Base-by-base conservation (phyloP, 2,888 invertebrate species). In the Pilophorus perplexus region DNA sequence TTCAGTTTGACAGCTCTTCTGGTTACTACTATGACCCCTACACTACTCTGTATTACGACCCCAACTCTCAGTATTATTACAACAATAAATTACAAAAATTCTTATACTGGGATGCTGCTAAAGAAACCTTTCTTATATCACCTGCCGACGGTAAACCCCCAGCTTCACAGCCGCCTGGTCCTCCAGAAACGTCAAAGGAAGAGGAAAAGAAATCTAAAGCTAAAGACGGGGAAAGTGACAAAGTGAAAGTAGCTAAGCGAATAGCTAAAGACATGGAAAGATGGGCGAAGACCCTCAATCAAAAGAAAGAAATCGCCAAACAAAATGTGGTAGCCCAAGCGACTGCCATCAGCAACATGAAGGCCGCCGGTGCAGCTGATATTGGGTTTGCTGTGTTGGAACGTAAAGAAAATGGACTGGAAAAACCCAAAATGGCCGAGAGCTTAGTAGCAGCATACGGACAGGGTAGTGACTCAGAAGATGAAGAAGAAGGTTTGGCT, bases 231-330 rank as follows among this genome's bases (percentile, higher is more conserved):
- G 91, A 91, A 73, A 90, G 90, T 68, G 95, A 95, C 73, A 95
- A 96, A 80, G 95, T 94, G 0, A 96, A 96, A 79, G 93, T 94
- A 10, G 97, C 97, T 3, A 96, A 97, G 76, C 94, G 95, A 78
- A 96, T 97, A 72, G 96, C 96, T 0, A 97, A 97, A 78, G 90
- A 91, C 73, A 91, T 91, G 91, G 89, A 88, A 75, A 84, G 88
- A 67, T 99, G 99, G 99, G 99, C 98, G 0, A 93, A 97, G 74
- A 93, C 93, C 10, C 80, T 97, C 71, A 98, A 98, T 77, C 96
- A 97, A 77, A 94, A 94, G 79, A 97, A 97, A 76, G 92, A 93
- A 69, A 78, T 78, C 70, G 77, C 80, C 23, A 77, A 80, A 67
- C 72, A 73, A 64, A 73, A 73, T 66, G 67, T 73, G 16, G 71